A percentile compares a stretch with the other conserved stretches of the same genome.
These are phyloP conservation scores for Bathynomus jamesi DNA, from an alignment of 1,140 invertebrate genomes.

Conservation along the genomic window DNA sequence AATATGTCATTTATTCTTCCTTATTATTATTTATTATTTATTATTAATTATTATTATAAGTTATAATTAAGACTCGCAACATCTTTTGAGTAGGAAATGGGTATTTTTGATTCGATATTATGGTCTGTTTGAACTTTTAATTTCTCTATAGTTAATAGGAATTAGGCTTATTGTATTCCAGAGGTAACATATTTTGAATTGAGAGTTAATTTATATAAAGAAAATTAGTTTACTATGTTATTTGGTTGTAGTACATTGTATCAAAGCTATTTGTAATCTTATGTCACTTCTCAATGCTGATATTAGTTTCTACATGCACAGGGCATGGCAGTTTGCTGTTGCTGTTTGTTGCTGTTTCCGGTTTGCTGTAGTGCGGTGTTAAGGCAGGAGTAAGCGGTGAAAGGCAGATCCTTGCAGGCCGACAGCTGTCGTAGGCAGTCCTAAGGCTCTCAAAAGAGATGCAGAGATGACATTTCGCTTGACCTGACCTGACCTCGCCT, in stretches of 20 bases:
- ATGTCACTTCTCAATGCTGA: neutral
- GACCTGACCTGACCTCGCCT: neutral
- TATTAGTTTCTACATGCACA: neutral
- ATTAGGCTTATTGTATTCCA: too few relatives aligned
- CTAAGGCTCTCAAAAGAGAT: neutral
- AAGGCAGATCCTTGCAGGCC: neutral
- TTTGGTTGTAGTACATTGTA: too few relatives aligned
- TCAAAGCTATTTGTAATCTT: neutral
- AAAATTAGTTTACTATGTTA: too few relatives aligned
- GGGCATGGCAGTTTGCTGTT: neutral
- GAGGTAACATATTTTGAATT: too few relatives aligned
- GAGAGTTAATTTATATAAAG: too few relatives aligned
- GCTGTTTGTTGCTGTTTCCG: neutral
- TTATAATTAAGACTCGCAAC: neutral
- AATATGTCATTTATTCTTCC: neutral
- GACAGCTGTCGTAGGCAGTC: neutral
- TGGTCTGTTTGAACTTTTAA: too few relatives aligned
- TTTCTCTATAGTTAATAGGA: too few relatives aligned
- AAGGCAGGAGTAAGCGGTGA: neutral
- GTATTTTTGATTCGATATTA: too few relatives aligned
- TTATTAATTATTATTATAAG: neutral
- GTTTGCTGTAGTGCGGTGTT: neutral
- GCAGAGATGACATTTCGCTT: neutral
- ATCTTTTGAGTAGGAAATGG: too few relatives aligned
- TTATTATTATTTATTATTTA: neutral